Conservation (phyloP, 2,113 vertebrate genomes). For the Cathartes aura region DNA sequence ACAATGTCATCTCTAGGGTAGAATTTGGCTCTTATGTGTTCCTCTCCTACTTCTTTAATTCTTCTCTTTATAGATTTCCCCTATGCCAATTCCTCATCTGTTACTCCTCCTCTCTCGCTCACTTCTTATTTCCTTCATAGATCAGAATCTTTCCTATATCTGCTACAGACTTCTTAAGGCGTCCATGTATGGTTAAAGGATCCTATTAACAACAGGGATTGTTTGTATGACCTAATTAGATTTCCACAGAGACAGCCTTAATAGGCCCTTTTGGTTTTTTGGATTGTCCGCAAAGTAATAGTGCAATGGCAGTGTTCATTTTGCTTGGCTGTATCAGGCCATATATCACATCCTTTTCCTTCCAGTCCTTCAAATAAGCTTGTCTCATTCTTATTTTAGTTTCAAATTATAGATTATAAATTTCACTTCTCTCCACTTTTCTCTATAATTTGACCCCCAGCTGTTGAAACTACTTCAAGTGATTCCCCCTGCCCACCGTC, state of each 20-base stretch:
- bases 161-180: not conserved
- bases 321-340: slow-evolving; percentile 59
- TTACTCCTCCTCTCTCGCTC: not conserved
- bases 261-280: slow-evolving; percentile 47
- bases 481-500: slow-evolving; percentile 22
- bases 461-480: slow-evolving; percentile 47
- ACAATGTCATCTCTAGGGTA: not conserved
- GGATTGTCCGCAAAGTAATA: slow-evolving; percentile 55
- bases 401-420: slow-evolving; percentile 75
- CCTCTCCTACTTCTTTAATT: not conserved
- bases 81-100: not conserved
- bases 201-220: slow-evolving; percentile 23
- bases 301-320: slow-evolving; percentile 56
- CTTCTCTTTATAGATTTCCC: not conserved
- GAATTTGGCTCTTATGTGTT: not conserved
- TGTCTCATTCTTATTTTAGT: slow-evolving; percentile 53
- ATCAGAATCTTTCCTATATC: not conserved
- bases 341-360: slow-evolving; percentile 57
- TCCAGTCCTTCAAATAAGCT: slow-evolving; percentile 37
- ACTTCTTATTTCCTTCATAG: not conserved
- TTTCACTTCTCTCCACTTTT: slow-evolving; percentile 60
- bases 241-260: slow-evolving; percentile 55
- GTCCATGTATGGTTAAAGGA: not conserved
- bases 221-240: slow-evolving; percentile 56
- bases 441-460: slow-evolving; percentile 62